Evolutionary conservation across 2,888 invertebrate genomes (phyloP), one percentile per base, ranked within the genome.

Genomic region (Camptogramma bilineatum): DNA sequence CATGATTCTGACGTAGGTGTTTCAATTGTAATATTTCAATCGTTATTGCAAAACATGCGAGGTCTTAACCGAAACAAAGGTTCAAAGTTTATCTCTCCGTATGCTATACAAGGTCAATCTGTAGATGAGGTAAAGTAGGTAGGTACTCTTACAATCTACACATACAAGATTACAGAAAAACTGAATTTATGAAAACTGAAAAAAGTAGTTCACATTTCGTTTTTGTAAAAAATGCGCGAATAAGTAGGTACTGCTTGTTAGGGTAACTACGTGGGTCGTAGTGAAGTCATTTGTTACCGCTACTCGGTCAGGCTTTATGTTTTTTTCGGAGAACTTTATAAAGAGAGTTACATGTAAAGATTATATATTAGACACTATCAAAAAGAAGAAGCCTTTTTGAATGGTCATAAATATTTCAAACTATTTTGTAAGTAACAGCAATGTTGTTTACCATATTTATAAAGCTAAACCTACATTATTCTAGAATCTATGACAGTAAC

Each of bases 241-340:
- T 8, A n/a, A n/a, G n/a, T n/a, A n/a, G n/a, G n/a, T 31, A 31
- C 9, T 21, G 21, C 2, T 1, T 10, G 34, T 13, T 39, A 39
- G 13, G 34, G 54, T 42, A 19, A 17, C 34, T 54, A 21, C 55
- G 80, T 80, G 76, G 80, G 80, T 57, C 44, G 74, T 46, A 57
- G 67, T 77, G 77, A 79, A 76, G 75, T 79, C 78, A 76, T 39
- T n/a, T 55, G 53, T 51, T 73, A 77, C 81, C 78, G 78, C 74
- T 81, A 81, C 53, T 62, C 69, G 64, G 64, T 65, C 65, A 44
- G 48, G 53, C 46, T 54, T 66, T 51, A 42, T 28, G 4, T 21
- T 21, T 4, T 42, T 52, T 50, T 42, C 17, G 16, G 31, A 52
- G 0, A 5, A 7, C 7, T 28, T 28, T 28, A 28, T 8, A 7